These are phyloP conservation scores for Grapholita molesta DNA, from an alignment of 1,140 invertebrate species.

Conservation along the genomic window DNA sequence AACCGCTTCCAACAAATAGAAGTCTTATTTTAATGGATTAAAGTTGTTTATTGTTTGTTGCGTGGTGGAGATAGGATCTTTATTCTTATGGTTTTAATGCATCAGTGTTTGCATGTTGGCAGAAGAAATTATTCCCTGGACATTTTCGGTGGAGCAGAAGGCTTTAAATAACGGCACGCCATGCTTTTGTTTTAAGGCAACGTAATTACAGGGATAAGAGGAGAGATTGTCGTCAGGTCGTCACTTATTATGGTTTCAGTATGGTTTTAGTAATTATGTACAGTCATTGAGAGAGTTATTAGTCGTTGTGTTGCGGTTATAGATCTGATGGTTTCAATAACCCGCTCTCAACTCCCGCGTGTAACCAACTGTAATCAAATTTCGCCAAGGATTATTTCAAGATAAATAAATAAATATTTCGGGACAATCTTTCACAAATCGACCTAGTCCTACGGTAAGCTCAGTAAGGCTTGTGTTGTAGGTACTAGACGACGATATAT, in stretches of 20 bases:
- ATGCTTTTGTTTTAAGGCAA: slow-evolving; percentile 18
- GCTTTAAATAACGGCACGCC: slow-evolving; percentile 47
- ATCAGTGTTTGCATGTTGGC: slow-evolving; percentile 56
- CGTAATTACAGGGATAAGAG: background rate
- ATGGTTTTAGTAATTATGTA: background rate
- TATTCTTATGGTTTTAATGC: slow-evolving; percentile 8
- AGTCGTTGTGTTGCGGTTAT: background rate
- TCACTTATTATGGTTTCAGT: too few species aligned
- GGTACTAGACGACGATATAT: too few species aligned
- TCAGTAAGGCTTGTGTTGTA: too few species aligned
- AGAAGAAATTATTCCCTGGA: slow-evolving; percentile 56
- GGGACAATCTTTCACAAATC: too few species aligned
- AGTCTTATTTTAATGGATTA: background rate
- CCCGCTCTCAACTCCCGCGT: too few species aligned
- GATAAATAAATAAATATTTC: too few species aligned
- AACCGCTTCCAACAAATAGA: background rate
- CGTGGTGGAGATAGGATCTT: background rate
- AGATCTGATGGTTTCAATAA: background rate
- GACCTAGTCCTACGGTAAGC: too few species aligned
- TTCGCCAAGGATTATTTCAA: too few species aligned
- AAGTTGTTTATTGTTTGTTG: background rate
- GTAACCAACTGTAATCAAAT: too few species aligned
- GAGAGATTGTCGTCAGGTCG: background rate
- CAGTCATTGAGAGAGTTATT: background rate
- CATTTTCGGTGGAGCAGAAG: slow-evolving; percentile 38